Base-by-base conservation (phyloP, 2,888 invertebrate genomes). In the Eupithecia tripunctaria region DNA sequence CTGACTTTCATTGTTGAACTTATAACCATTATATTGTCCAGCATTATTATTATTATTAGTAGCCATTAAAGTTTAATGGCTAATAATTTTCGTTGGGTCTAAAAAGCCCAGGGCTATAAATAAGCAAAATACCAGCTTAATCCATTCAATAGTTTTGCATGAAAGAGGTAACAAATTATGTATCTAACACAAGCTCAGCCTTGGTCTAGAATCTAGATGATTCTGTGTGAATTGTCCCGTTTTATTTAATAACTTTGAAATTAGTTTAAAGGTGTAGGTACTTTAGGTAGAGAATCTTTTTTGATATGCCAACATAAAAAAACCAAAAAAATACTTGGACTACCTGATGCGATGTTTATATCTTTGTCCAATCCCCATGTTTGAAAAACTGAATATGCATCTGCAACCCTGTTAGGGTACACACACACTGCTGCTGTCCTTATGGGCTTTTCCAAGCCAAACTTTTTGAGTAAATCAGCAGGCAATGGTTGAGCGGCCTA, bases 361-460 rank as follows among this genome's bases (percentile, higher is more conserved):
- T 95, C 88, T 8, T 94, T 88, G 21, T 86, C 80, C 68, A 95
- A 92, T 8, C 95, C 92, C 80, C 96, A 88, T 64, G 94, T 91
- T 72, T 94, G 90, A 5, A 98, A 88, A 8, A 95, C 91, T 47
- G 93, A 86, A 64, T 95, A 93, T 63, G 97, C 98, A 93, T 97
- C 97, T 25, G 94, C 87, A 0, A 99, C 97, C 88, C 97, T 96
- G 67, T 96, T 96, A 0, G 99, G 99, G 91, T 99, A 99, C 2
- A 99, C 98, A 94, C 99, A 99, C 29, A 99, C 97, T 1, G 99
- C 99, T 62, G 97, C 99, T 59, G 98, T 97, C 78, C 94, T 95
- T 63, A 97, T 84, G 12, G 83, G 82, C 71, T 91, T 86, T 65
- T 88, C 80, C 78, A 91, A 85, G 2, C 89, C 88, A 41, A 95